Evolutionary conservation across 2,113 vertebrate species (phyloP).

Genomic region (Arothron firmamentum): DNA sequence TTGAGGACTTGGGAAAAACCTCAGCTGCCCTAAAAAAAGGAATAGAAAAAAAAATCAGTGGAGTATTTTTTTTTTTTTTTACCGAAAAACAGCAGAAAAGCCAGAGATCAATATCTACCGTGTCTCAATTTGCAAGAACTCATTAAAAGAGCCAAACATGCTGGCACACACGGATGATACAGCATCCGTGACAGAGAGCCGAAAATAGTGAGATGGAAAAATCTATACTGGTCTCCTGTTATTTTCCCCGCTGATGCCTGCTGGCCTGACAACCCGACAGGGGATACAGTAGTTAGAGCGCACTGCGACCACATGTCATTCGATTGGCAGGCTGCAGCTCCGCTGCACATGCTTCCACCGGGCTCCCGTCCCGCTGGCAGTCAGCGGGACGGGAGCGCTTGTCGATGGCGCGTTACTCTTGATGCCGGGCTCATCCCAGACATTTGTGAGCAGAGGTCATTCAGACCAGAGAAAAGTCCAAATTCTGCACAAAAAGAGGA

Average conservation of each 20-base stretch:
- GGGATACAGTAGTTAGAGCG: slow-evolving; percentile 34
- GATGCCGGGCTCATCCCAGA: slow-evolving; percentile 41
- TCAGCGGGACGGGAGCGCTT: slow-evolving; percentile 23
- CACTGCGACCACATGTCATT: slow-evolving; percentile 56
- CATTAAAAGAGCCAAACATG: slow-evolving; percentile 8
- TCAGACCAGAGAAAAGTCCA: slow-evolving; percentile 23
- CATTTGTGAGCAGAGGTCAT: slow-evolving; percentile 29
- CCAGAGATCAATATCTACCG: slow-evolving; percentile 4
- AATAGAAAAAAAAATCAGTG: too few species aligned
- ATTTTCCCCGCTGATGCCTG: slow-evolving; percentile 52
- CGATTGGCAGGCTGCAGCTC: slow-evolving; percentile 29
- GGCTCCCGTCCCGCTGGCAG: slow-evolving; percentile 34
- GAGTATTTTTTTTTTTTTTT: neutral
- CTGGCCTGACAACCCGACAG: slow-evolving; percentile 39
- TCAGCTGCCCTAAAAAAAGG: slow-evolving; percentile 22
- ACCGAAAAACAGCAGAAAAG: too few species aligned
- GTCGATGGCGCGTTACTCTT: slow-evolving; percentile 26
- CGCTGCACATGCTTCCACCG: slow-evolving; percentile 31
- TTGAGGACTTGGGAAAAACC: slow-evolving; percentile 21
- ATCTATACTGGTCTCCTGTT: slow-evolving; percentile 73
- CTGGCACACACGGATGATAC: slow-evolving; percentile 28
- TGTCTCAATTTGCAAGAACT: slow-evolving; percentile 8
- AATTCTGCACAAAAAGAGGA: neutral
- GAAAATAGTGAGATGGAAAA: slow-evolving; percentile 73
- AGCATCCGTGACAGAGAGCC: slow-evolving; percentile 36